These are phyloP conservation scores for Notodonta ziczac DNA, from an alignment of 2,888 invertebrate species.

Conservation along the genomic window DNA sequence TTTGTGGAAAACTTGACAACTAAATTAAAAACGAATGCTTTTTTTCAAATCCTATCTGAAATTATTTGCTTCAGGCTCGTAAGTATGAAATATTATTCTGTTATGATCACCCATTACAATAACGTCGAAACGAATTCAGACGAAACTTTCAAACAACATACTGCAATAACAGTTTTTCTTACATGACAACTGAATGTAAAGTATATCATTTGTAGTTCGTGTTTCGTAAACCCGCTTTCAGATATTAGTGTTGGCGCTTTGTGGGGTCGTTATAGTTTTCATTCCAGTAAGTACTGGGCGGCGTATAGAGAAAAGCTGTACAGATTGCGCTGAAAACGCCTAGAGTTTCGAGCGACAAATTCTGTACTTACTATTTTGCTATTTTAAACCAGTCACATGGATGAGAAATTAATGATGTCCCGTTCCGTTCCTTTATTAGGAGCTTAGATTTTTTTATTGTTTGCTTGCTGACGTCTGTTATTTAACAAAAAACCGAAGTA, in stretches of 20 bases:
- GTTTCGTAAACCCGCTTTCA: slow-evolving; percentile 35
- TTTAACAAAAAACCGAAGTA: too few relatives aligned
- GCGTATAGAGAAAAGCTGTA: background rate
- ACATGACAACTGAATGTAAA: slow-evolving; percentile 16
- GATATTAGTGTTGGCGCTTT: slow-evolving; percentile 50
- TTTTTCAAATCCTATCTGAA: too few relatives aligned
- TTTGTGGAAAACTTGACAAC: too few relatives aligned
- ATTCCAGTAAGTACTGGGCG: slow-evolving; percentile 60
- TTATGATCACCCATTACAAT: background rate
- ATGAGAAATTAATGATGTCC: too few relatives aligned
- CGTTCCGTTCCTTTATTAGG: too few relatives aligned
- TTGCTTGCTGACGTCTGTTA: too few relatives aligned
- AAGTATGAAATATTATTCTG: background rate
- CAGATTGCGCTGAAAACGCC: background rate
- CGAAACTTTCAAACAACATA: slow-evolving; percentile 14
- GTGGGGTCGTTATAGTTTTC: slow-evolving; percentile 63
- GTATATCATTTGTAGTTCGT: slow-evolving; percentile 27
- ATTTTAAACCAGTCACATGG: too few relatives aligned
- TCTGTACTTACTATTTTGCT: background rate
- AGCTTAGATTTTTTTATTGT: too few relatives aligned
- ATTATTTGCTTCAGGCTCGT: background rate
- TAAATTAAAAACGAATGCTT: too few relatives aligned
- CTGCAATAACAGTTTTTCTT: slow-evolving; percentile 28
- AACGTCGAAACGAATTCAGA: slow-evolving; percentile 11
- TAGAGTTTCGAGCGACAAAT: background rate